Conservation (phyloP, 2,113 vertebrate genomes). For the Lophotis ruficrista region DNA sequence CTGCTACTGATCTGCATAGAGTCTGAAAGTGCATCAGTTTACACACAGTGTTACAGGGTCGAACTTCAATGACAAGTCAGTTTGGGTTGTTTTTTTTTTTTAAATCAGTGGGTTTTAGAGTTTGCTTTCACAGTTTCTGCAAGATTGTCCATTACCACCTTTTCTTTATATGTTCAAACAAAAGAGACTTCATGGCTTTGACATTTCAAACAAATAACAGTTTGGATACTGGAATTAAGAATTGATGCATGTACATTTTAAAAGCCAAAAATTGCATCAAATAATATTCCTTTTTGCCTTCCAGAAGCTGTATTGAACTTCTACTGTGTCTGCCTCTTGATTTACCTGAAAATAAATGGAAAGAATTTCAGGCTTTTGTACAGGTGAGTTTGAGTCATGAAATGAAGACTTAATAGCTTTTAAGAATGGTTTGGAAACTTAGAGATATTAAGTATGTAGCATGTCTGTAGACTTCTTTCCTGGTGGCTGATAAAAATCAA, state of each 20-base stretch:
- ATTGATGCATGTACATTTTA: background rate
- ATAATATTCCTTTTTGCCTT: conserved; percentile 36
- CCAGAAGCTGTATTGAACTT: conserved; percentile 95
- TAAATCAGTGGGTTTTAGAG: background rate
- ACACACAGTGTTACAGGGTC: background rate
- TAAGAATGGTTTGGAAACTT: background rate
- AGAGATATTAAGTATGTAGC: background rate
- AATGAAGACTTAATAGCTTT: background rate
- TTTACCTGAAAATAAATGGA: conserved; percentile 87
- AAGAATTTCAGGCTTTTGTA: conserved; percentile 86
- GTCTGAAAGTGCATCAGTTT: background rate
- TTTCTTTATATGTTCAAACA: background rate
- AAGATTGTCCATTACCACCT: background rate
- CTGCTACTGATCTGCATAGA: background rate
- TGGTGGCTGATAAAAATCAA: conserved; percentile 26
- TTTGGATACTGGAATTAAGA: background rate
- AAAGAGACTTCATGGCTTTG: background rate
- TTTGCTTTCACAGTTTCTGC: background rate
- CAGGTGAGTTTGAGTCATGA: conserved; percentile 80
- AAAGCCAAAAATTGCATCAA: background rate
- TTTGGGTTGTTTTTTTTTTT: background rate
- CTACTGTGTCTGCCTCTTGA: conserved; percentile 88
- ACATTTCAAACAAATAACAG: background rate
- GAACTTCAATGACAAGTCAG: background rate
- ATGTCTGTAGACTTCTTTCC: background rate